Evolutionary conservation across 2,797 vertebrate species (phyloP).

Genomic region (Ateles fusciceps): DNA sequence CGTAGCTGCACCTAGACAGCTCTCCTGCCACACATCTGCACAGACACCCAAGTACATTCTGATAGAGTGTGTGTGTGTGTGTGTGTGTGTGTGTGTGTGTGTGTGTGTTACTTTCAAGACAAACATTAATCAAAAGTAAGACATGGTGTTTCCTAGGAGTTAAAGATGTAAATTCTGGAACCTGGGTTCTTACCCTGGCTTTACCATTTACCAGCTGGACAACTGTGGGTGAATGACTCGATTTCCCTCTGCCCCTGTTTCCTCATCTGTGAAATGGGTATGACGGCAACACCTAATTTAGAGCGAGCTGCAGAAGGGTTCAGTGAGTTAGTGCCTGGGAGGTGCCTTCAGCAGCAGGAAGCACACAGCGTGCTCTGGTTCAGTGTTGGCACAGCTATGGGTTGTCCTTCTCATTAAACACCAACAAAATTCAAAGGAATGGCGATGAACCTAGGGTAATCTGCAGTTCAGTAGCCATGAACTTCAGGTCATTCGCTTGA

Average conservation of each 20-base stretch:
- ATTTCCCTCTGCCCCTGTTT: not conserved
- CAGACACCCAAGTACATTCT: too few species aligned
- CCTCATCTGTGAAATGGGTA: not conserved
- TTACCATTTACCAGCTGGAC: too few species aligned
- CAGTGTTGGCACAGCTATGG: rapidly evolving
- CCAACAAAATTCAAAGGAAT: not conserved
- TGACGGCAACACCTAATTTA: not conserved
- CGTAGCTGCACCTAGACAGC: too few species aligned
- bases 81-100: too few species aligned
- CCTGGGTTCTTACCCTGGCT: not conserved
- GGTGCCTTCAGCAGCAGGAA: not conserved
- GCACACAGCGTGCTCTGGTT: rapidly evolving
- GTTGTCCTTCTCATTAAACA: too few species aligned
- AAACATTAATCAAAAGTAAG: not conserved
- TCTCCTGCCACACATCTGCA: not conserved
- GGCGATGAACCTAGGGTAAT: not conserved
- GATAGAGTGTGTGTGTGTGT: not conserved
- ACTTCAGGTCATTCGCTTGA: not conserved
- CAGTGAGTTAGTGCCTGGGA: rapidly evolving
- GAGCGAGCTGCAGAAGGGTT: not conserved
- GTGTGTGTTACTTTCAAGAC: not conserved
- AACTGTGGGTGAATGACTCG: not conserved
- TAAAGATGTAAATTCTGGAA: not conserved
- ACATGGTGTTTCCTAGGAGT: rapidly evolving
- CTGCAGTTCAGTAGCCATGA: not conserved